Evolutionary conservation across 35 echinoderm and acorn worm genomes (phyloP).

Genomic region (Anneissia japonica): DNA sequence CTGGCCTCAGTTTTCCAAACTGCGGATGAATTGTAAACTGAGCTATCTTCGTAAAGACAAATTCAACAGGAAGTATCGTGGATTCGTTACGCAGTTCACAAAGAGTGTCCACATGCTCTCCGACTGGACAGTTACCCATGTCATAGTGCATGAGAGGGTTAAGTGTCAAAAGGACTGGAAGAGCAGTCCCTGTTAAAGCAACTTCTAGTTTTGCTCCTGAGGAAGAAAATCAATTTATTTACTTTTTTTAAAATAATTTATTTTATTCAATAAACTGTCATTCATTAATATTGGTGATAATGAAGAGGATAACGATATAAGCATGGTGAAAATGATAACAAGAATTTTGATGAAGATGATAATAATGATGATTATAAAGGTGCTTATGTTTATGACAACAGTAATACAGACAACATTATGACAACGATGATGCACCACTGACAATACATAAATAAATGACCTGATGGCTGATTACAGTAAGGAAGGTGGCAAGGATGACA

Average conservation of each 20-base stretch:
- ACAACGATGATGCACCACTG: too few relatives aligned
- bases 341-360: too few relatives aligned
- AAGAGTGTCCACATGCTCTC: conserved; percentile 83
- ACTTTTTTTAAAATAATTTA: neutral
- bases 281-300: neutral
- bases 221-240: neutral
- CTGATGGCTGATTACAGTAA: too few relatives aligned
- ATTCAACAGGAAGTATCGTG: conserved; percentile 59
- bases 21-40: conserved; percentile 67
- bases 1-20: conserved; percentile 71
- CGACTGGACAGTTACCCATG: conserved; percentile 79
- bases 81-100: conserved; percentile 85
- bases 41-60: conserved; percentile 68
- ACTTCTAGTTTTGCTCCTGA: conserved; percentile 73
- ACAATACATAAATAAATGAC: too few relatives aligned
- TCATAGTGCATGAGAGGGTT: conserved; percentile 67
- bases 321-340: neutral
- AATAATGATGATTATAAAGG: too few relatives aligned
- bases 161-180: conserved; percentile 73
- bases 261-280: neutral
- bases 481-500: too few relatives aligned
- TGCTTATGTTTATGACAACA: too few relatives aligned
- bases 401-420: too few relatives aligned
- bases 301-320: too few relatives aligned
- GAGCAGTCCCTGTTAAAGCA: conserved; percentile 79